A percentile compares a stretch with the other conserved stretches of the same genome.
Conservation (phyloP, 2,113 vertebrate genomes). For the Toxotes chatareus region DNA sequence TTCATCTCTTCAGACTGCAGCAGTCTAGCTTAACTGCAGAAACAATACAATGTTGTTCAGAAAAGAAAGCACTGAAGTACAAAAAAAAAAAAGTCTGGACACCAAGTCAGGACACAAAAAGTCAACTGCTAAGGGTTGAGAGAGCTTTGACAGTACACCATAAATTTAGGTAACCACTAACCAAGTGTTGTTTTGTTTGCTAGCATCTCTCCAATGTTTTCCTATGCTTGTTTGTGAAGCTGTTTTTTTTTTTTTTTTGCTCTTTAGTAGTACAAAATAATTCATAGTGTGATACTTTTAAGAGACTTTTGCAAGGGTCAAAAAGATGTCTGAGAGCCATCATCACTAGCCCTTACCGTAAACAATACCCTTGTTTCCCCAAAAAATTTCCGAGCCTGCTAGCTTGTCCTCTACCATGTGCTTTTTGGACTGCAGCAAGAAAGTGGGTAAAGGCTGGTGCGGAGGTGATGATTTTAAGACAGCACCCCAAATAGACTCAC, state of each 20-base stretch:
- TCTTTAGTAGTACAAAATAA: background rate
- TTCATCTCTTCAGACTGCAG: constrained; percentile 75
- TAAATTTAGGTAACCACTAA: constrained; percentile 16
- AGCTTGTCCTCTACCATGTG: background rate
- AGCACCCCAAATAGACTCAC: background rate
- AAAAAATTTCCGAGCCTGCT: constrained; percentile 13
- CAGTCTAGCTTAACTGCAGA: constrained; percentile 73
- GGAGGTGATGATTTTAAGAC: background rate
- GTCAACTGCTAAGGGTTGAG: constrained; percentile 7
- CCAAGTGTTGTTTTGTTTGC: background rate
- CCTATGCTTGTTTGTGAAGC: background rate
- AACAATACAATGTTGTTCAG: constrained; percentile 64
- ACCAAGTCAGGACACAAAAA: constrained; percentile 50
- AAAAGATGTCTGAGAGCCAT: background rate
- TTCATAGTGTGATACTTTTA: background rate
- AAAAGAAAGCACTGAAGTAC: constrained; percentile 75
- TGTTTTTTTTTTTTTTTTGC: background rate
- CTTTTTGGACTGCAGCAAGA: background rate
- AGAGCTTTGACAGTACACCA: constrained; percentile 12
- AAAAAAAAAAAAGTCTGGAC: constrained; percentile 44
- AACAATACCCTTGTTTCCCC: constrained; percentile 19
- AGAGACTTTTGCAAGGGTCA: background rate
- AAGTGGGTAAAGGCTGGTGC: background rate
- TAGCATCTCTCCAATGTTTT: background rate
- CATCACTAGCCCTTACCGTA: background rate